These are phyloP conservation scores for Drosophila quadrilineata DNA, from an alignment of 1,140 invertebrate species.

Conservation along the genomic window DNA sequence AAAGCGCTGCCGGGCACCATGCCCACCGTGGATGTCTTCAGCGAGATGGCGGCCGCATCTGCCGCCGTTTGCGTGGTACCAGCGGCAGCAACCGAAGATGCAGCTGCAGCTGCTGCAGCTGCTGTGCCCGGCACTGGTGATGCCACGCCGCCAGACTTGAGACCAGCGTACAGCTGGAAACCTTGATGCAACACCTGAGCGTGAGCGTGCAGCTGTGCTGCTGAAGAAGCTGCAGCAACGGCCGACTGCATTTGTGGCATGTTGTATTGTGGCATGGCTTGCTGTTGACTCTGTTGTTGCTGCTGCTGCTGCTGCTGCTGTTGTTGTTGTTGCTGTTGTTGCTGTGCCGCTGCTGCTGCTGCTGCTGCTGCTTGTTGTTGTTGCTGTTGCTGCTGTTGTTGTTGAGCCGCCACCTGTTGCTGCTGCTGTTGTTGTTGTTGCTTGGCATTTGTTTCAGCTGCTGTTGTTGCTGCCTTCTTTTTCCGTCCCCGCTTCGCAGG, in stretches of 20 bases:
- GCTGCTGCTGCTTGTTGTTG: constrained; percentile 38
- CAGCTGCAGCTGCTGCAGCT: constrained; percentile 10
- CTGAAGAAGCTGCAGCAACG: constrained; percentile 37
- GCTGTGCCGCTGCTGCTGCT: constrained; percentile 33
- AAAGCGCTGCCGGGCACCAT: constrained; percentile 87
- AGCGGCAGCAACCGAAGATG: constrained; percentile 3
- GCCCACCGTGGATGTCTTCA: constrained; percentile 83
- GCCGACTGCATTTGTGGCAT: constrained; percentile 42
- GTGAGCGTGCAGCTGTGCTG: constrained; percentile 62
- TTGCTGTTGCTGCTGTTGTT: constrained; percentile 28
- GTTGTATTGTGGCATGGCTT: constrained; percentile 57
- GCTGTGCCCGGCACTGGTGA: constrained; percentile 39
- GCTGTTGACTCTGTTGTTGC: constrained; percentile 29
- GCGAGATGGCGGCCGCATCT: constrained; percentile 83
- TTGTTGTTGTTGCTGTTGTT: constrained; percentile 24
- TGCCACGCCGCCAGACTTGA: constrained; percentile 77
- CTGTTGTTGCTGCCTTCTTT: constrained; percentile 70
- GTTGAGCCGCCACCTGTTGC: constrained; percentile 41
- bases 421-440: constrained; percentile 51
- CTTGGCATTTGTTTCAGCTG: constrained; percentile 63
- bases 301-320: constrained; percentile 49
- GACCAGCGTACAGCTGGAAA: constrained; percentile 83
- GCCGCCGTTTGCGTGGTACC: constrained; percentile 69
- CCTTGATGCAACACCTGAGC: constrained; percentile 80
- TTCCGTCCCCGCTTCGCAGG: constrained; percentile 74